Conservation (phyloP, 2,113 vertebrate species). For the Lamprotornis superbus region DNA sequence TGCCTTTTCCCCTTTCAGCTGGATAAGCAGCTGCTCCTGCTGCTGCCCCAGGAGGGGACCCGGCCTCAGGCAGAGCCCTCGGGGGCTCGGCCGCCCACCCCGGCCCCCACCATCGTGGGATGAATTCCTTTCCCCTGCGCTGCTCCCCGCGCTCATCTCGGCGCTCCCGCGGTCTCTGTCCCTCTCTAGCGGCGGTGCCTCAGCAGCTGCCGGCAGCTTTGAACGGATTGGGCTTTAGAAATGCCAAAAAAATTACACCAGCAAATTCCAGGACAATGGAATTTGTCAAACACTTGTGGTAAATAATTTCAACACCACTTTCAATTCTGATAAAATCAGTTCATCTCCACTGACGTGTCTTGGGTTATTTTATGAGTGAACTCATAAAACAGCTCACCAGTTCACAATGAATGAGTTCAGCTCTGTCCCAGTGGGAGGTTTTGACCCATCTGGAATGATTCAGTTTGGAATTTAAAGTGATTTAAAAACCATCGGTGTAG, state of each 20-base stretch:
- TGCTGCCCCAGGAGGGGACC: background rate
- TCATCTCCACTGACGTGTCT: fast-evolving
- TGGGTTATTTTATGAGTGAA: background rate
- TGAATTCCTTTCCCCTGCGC: background rate
- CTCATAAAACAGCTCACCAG: background rate
- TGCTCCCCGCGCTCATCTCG: background rate
- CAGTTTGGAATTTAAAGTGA: background rate
- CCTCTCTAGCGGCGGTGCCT: background rate
- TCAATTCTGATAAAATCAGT: background rate
- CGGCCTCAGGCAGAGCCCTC: background rate
- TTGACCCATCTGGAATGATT: background rate
- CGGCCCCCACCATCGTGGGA: background rate
- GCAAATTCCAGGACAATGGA: background rate
- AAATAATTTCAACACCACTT: background rate
- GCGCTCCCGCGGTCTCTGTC: background rate
- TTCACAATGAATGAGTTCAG: background rate
- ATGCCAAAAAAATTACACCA: background rate
- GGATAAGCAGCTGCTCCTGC: background rate
- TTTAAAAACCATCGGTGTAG: background rate
- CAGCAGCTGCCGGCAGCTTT: background rate
- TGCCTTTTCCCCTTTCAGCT: background rate
- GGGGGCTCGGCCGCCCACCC: background rate
- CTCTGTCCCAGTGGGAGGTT: background rate
- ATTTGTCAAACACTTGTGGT: background rate
- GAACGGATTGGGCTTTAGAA: background rate